phyloP scores from a whole-genome alignment of 2,113 vertebrate species.

The Oostethus manadensis region DNA sequence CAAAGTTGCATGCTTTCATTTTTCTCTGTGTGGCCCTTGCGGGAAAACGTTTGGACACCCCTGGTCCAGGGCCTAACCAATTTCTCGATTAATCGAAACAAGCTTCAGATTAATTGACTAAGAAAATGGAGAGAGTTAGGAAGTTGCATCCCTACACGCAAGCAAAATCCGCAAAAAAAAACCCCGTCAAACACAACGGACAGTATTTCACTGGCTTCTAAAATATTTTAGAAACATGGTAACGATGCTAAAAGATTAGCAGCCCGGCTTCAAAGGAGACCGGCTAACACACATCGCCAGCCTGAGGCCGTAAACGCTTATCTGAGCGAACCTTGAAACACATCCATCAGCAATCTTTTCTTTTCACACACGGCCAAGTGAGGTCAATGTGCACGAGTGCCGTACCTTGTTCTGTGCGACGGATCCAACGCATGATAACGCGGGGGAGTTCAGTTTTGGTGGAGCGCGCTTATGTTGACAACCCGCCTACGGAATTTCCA shows the following conservation, averaged over 20 bases:
- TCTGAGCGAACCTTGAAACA: slow-evolving; percentile 40
- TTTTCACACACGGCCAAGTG: neutral
- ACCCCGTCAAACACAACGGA: slow-evolving; percentile 9
- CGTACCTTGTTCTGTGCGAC: neutral
- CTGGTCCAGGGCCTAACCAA: too few relatives aligned
- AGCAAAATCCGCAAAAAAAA: neutral
- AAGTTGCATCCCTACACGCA: neutral
- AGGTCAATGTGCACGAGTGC: neutral
- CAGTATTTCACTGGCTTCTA: slow-evolving; percentile 9
- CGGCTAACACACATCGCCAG: slow-evolving; percentile 3
- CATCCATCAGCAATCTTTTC: neutral
- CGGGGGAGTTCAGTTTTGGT: neutral
- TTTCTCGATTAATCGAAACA: too few relatives aligned
- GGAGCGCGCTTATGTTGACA: neutral
- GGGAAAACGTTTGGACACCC: too few relatives aligned
- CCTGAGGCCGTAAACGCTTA: slow-evolving; percentile 35
- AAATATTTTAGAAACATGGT: neutral
- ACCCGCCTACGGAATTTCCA: too few relatives aligned
- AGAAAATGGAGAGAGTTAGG: too few relatives aligned
- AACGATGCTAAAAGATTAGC: neutral
- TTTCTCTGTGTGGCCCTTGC: too few relatives aligned
- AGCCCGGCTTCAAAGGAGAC: slow-evolving; percentile 3
- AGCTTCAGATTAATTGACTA: too few relatives aligned
- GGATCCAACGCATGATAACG: neutral
- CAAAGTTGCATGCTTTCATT: too few relatives aligned